Conservation (phyloP, 2,888 invertebrate genomes). For the Dexiosoma caninum region DNA sequence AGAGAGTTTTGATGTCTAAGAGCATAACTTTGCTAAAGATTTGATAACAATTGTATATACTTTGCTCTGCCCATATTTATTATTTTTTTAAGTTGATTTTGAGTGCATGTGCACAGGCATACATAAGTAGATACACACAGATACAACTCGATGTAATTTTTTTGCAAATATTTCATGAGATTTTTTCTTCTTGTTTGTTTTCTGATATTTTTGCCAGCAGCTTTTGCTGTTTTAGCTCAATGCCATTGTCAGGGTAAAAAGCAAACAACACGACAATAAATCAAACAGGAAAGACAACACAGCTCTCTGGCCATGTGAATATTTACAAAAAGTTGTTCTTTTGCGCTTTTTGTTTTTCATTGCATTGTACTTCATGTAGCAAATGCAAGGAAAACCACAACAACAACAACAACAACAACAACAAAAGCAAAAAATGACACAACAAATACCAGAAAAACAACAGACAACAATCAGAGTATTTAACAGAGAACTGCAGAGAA, state of each 20-base stretch:
- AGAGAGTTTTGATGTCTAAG: neutral
- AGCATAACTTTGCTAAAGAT: neutral
- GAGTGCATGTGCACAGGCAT: neutral
- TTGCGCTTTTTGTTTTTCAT: constrained; percentile 15
- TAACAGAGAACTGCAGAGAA: constrained; percentile 1
- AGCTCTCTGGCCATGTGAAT: constrained; percentile 47
- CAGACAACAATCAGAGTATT: constrained; percentile 4
- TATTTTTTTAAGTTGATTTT: constrained; percentile 4
- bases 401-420: constrained; percentile 12
- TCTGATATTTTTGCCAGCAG: constrained; percentile 32
- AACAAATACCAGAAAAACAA: constrained; percentile 45
- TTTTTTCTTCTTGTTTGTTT: neutral
- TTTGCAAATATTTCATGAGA: neutral
- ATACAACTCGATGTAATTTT: neutral
- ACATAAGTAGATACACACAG: neutral
- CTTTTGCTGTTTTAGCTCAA: constrained; percentile 41
- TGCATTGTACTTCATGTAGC: constrained; percentile 4
- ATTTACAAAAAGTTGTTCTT: constrained; percentile 36
- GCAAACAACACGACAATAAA: constrained; percentile 44
- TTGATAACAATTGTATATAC: neutral
- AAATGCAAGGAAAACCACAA: constrained; percentile 10
- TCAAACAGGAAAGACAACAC: constrained; percentile 42
- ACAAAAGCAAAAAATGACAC: neutral
- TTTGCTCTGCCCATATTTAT: neutral
- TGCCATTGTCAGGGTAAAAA: constrained; percentile 62